Evolutionary conservation across 1,140 invertebrate genomes (phyloP), one percentile per base, ranked within the genome.

Genomic region (Magallana ariakensis): DNA sequence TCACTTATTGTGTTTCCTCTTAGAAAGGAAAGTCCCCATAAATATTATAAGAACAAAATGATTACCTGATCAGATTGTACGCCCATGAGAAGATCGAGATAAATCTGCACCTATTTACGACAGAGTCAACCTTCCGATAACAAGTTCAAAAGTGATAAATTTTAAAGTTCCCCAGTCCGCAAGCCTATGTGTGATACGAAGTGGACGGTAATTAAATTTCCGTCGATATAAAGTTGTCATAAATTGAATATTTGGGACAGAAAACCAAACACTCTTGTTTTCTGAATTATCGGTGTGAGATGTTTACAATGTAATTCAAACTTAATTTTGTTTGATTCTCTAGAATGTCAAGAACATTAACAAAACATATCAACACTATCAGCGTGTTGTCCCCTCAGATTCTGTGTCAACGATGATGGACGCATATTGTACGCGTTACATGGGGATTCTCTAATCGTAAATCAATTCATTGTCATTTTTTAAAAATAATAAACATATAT

Each of bases 41-140:
- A 75, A 75, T 70, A 70, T 22, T 70, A 26, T 75, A 75, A 75
- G 33, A 75, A 26, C 22, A 75, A 75, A 22, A 11, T 33, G 9
- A 7, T 26, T 75, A 75, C 66, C 66, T 75, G 66, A 75, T 75
- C 22, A 26, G 22, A 75, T 33, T 60, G 15, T n/a, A 75, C 66
- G 66, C 66, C 66, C 66, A 22, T 75, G 66, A 26, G 15, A 10
- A 75, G 66, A 75, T 33, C 66, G 26, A 75, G 66, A 75, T 75
- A 75, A 75, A 75, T 75, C 66, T 26, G 66, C 66, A 75, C 66
- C 22, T 62, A 75, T 75, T 75, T 75, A 75, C 26, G 66, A 75
- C 66, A 75, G 62, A 70, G 66, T 75, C 22, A 75, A 75, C 66
- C 33, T 75, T 75, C 66, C 13, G 66, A 75, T 75, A 75, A 26